Base-by-base conservation (phyloP, 2,797 vertebrate genomes). In the Hydrocynus forskahlii region DNA sequence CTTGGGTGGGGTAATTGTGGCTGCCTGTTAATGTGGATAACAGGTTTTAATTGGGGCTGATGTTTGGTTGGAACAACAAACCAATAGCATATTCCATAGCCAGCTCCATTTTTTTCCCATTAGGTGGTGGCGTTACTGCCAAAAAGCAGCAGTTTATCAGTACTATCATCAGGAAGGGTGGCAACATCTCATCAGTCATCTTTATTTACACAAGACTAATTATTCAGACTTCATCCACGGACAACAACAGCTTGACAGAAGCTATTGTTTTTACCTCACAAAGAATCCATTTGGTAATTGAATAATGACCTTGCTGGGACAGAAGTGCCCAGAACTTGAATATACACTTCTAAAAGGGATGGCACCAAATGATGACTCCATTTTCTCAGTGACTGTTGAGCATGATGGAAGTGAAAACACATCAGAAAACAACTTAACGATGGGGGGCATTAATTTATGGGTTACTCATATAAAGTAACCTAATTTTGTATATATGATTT, bases 221-320 rank as follows among this genome's bases (percentile, higher is more conserved):
- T 78, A 74, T 78, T 75, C 81, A 74, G 48, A 23, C n/a, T 50
- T 54, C 38, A 48, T 79, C 60, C 69, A 72, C 43, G 76, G 57
- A 40, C 7, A 0, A 81, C 85, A 84, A 67, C 55, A 9, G 82
- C 86, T 90, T 84, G 87, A 87, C 82, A 85, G 84, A 71, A 45
- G 19, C 86, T 87, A 88, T 91, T 79, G 59, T 88, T 86, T 89
- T 91, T 72, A 80, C 88, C 84, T 91, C 86, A 83, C 88, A 84
- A 88, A 88, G 60, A 84, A 84, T 88, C 85, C 70, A 77, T 89
- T 83, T 78, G 84, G 74, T 90, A 92, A 93, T 91, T 91, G 87
- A 90, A 92, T 87, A 91, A 88, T 87, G 82, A 85, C 74, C 77
- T 87, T 66, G 59, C 73, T n/a, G 62, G 80, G 88, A 57, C 80